Evolutionary conservation across 2,797 vertebrate species (phyloP), one percentile per base, ranked within the genome.

Genomic region (Onychomys leucogaster): DNA sequence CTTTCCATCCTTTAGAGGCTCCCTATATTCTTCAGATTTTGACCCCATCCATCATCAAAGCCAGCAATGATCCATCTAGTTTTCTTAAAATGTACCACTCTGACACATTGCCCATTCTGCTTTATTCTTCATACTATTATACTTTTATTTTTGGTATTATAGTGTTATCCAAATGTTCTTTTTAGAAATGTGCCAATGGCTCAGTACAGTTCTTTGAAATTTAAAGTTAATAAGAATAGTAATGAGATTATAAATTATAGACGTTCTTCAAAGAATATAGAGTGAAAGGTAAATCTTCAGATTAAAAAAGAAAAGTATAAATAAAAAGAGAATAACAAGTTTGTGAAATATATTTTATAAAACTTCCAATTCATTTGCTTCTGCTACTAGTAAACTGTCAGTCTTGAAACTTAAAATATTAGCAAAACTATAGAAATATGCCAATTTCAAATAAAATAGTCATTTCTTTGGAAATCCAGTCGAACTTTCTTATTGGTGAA

Each of bases 271-370:
- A 61, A 55, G 13, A 90, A 63, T 14, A 83, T 8, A 80, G 59
- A 94, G 9, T 84, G 34, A 87, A 86, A 87, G 89, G 71, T 65
- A 91, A 93, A 90, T 80, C 81, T 71, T 88, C n/a, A 67, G 87
- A 41, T 29, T 25, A 89, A 88, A 95, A 94, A 25, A 67, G 80
- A 49, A 27, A 91, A 34, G 13, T 16, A 25, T 78, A 63, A 86
- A 63, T 41, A 49, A 49, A 49, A 49, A 84, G 75, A 43, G 46
- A 92, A 27, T 92, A 71, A 52, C 78, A 85, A 59, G 29, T 67
- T 85, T 83, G 37, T 91, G 61, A 89, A 95, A 93, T 75, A 49
- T 80, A 73, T 94, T 91, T 94, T 91, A 78, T n/a, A 73, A 23
- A 89, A 52, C 10, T 89, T 67, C 8, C 52, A 63, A 19, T 80